Base-by-base conservation (phyloP, 2,888 invertebrate species). In the Dascillus cervinus region DNA sequence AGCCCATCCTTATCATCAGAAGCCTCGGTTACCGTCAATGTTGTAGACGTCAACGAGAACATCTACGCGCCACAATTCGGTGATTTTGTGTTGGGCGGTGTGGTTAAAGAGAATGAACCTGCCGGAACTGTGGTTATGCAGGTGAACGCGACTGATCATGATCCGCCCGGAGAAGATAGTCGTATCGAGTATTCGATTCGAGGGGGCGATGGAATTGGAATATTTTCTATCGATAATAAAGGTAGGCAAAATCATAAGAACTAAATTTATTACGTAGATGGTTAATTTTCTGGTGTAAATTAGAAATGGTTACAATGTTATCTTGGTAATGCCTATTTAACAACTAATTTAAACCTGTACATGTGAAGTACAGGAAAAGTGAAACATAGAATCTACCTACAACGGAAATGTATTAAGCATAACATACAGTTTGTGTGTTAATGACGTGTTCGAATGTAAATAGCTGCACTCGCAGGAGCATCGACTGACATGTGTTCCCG, bases 11-110 rank as follows among this genome's bases (percentile, higher is more conserved):
- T 91, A 41, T 78, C 79, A 38, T 77, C 89, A 1, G 83, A 85
- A 53, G 82, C 88, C 35, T 75, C 80, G 37, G 75, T 96, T 17
- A 75, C 83, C 29, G 77, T 96, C 30, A 89, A 92, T 65, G 76
- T 90, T 39, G 82, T 87, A 46, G 95, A 96, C 67, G 94, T 95
- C 10, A 91, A 96, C 67, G 95, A 95, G 67, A 95, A 95, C 66
- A 70, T 79, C 32, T 78, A 81, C 64, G 72, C 89, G 30, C 92
- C 95, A 1, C 69, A 71, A 44, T 95, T 95, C 64, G 73, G 74
- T 29, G 87, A 86, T 60, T 84, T 82, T 54, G 87, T 89, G 45
- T 67, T 83, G 41, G 66, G 73, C 39, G 85, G 83, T 28, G 70
- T 69, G 46, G 83, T 95, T 41, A 69, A 67, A 34, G 95, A 96